Conservation (phyloP, 2,113 vertebrate genomes). For the cat (Felis catus) region F.catus_Fca126_mat1.0 CM031416.1:146817001-146817500, state of each 20-base stretch:
- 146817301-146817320: neutral
- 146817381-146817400: neutral
- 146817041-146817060: accelerated
- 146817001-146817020: accelerated
- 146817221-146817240: too few species aligned
- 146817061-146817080: accelerated
- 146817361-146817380: neutral
- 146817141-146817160: neutral
- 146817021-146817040: accelerated
- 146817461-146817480: neutral
- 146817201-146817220: neutral
- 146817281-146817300: neutral
- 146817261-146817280: too few species aligned
- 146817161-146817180: neutral
- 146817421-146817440: neutral
- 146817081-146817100: accelerated
- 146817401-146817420: neutral
- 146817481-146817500: neutral
- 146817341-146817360: neutral
- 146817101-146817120: accelerated
- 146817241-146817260: neutral
- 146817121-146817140: accelerated
- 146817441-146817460: neutral
- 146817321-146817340: neutral
- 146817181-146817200: neutral